These are phyloP conservation scores for Nemoura dubitans DNA, from an alignment of 2,888 invertebrate genomes.

Conservation along the genomic window DNA sequence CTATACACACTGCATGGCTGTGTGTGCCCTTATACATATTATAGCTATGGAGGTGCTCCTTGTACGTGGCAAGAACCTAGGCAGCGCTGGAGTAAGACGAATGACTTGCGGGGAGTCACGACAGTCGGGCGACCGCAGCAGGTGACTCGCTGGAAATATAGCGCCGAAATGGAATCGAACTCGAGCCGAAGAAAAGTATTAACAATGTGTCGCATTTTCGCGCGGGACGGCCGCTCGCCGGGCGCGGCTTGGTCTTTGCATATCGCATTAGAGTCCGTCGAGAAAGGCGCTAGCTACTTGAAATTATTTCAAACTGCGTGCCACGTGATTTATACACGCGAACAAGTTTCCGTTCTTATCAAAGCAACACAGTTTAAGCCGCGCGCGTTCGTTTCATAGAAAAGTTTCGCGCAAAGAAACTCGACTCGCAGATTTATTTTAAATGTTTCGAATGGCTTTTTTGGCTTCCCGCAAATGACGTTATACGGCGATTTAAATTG, in stretches of 20 bases:
- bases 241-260: not conserved
- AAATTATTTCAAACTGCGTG: conserved; percentile 7
- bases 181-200: not conserved
- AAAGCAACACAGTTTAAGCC: not conserved
- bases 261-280: not conserved
- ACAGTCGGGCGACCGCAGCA: not conserved
- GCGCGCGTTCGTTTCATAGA: no score
- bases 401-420: not conserved
- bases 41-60: no score
- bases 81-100: not conserved
- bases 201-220: not conserved
- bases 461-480: not conserved
- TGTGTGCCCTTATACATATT: no score
- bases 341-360: not conserved
- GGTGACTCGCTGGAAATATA: not conserved
- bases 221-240: not conserved
- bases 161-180: not conserved
- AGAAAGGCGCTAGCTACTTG: not conserved
- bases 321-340: not conserved
- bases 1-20: no score
- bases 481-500: not conserved
- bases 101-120: not conserved
- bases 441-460: not conserved
- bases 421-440: not conserved
- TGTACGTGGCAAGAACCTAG: no score